These are phyloP conservation scores for Piscicola geometra DNA, from an alignment of 2,888 invertebrate species.

Conservation along the genomic window DNA sequence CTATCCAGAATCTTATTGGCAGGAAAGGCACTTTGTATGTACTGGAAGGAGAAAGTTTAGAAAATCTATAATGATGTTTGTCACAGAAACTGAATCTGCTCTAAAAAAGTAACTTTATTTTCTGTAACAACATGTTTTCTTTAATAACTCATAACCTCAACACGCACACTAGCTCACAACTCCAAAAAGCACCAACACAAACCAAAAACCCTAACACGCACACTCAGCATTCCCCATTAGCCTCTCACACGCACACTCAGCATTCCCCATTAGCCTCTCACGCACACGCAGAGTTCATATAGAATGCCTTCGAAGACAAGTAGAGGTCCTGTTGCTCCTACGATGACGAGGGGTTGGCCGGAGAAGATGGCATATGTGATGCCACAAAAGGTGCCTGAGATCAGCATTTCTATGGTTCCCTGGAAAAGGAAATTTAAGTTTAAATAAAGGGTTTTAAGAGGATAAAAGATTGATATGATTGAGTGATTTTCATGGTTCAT, in stretches of 20 bases:
- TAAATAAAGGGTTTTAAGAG: no score
- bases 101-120: no score
- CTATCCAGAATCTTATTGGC: conserved; percentile 91
- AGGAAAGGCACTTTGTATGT: conserved; percentile 82
- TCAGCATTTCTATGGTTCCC: conserved; percentile 61
- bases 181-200: no score
- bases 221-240: background rate
- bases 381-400: conserved; percentile 58
- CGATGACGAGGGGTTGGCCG: conserved; percentile 58
- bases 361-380: conserved; percentile 54
- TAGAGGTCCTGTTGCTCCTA: conserved; percentile 58
- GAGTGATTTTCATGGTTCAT: no score
- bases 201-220: no score
- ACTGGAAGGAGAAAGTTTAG: conserved; percentile 58
- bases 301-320: conserved; percentile 59
- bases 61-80: no score
- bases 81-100: no score
- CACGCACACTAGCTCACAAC: no score
- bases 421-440: conserved; percentile 44
- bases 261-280: background rate
- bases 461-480: no score
- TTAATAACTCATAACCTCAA: background rate
- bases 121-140: background rate
- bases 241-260: background rate
- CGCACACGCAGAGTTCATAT: conserved; percentile 49